Conservation (phyloP, 2,797 vertebrate genomes). For the Clarias fuscus region DNA sequence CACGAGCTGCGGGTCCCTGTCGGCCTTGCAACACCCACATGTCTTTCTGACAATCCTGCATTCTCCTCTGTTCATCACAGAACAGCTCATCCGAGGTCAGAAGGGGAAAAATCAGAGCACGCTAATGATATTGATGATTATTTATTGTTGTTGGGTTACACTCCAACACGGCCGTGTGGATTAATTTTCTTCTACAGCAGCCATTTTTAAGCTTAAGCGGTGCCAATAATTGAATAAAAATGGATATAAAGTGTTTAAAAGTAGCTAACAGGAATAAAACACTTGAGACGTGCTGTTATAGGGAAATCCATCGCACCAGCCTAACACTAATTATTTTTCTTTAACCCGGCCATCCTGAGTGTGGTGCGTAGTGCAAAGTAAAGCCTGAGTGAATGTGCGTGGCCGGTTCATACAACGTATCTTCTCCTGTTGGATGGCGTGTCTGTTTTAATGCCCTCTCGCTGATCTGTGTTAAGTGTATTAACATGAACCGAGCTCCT, state of each 20-base stretch:
- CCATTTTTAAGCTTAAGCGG: neutral
- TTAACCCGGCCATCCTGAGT: neutral
- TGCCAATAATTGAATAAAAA: neutral
- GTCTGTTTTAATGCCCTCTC: neutral
- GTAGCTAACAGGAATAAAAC: neutral
- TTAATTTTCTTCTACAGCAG: neutral
- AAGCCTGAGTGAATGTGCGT: neutral
- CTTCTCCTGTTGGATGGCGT: neutral
- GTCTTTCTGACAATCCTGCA: conserved; percentile 15
- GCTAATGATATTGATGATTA: neutral
- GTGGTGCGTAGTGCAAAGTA: neutral
- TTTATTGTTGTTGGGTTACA: neutral
- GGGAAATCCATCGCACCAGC: neutral
- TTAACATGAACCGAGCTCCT: conserved; percentile 1
- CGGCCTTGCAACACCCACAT: conserved; percentile 24
- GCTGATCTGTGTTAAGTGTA: conserved; percentile 1
- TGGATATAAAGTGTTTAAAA: no score
- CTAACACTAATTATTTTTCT: neutral
- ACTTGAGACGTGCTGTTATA: neutral
- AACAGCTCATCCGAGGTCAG: conserved; percentile 34
- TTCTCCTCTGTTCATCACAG: conserved; percentile 32
- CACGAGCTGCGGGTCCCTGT: conserved; percentile 13
- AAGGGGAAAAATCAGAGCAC: neutral
- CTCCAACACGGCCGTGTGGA: neutral
- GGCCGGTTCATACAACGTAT: neutral